Conservation (phyloP, 1,140 invertebrate species). For the Aporrectodea caliginosa region DNA sequence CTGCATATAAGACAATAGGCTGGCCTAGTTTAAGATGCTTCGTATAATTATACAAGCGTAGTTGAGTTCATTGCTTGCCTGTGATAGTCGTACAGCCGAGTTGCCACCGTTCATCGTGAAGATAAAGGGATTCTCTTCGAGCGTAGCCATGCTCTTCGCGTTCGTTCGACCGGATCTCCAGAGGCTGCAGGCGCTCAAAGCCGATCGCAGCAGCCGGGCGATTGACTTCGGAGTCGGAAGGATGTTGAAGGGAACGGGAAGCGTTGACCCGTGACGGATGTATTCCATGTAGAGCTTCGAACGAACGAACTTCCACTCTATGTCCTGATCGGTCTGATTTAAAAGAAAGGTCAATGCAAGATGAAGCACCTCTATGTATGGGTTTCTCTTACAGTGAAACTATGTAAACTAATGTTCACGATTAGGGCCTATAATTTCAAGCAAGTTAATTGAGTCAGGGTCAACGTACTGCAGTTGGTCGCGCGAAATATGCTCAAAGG, state of each 20-base stretch:
- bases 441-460: too few species aligned
- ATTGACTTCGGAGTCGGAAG: conserved; percentile 80
- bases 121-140: background rate
- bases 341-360: background rate
- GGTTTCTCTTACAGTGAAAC: too few species aligned
- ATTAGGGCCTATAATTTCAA: background rate
- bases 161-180: background rate
- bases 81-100: background rate
- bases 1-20: too few species aligned
- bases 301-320: conserved; percentile 87
- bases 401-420: background rate
- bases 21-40: too few species aligned
- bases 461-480: too few species aligned
- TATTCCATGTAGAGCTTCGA: conserved; percentile 90
- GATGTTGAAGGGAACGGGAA: conserved; percentile 84
- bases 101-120: background rate
- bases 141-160: background rate
- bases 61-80: too few species aligned
- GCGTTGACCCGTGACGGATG: conserved; percentile 77
- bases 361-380: too few species aligned
- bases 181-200: background rate
- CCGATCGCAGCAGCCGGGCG: conserved; percentile 21
- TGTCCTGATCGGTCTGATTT: conserved; percentile 73
- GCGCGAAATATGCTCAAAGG: too few species aligned
- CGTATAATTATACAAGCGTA: too few species aligned